A percentile compares a stretch with the other conserved stretches of the same genome.
phyloP scores from a whole-genome alignment of 2,888 invertebrate species.

The Drosophila setosimentum region DNA sequence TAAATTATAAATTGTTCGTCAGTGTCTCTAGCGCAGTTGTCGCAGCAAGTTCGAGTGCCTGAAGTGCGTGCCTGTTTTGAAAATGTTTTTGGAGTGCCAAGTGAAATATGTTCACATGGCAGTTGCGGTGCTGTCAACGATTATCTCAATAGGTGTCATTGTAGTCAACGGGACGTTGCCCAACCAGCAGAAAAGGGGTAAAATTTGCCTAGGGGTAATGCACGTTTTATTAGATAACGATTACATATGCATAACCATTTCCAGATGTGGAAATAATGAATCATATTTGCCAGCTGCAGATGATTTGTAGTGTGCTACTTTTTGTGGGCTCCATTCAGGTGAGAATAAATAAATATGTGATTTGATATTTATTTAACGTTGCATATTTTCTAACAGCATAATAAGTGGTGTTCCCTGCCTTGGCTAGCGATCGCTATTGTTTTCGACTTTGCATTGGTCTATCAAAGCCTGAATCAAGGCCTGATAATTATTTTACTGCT shows the following conservation, averaged over 20 bases:
- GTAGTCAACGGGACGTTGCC: not conserved
- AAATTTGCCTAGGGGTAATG: not conserved
- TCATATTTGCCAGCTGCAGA: constrained; percentile 57
- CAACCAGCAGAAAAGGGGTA: constrained; percentile 10
- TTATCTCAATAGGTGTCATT: constrained; percentile 31
- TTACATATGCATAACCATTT: not conserved
- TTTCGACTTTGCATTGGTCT: constrained; percentile 46
- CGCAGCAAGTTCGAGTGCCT: not conserved
- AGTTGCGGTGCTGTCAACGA: constrained; percentile 37
- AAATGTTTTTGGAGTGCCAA: constrained; percentile 13
- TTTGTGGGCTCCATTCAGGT: constrained; percentile 38
- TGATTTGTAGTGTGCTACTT: constrained; percentile 29
- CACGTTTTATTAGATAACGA: not conserved
- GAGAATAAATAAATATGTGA: not conserved
- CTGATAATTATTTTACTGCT: not conserved
- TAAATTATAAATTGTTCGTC: not conserved
- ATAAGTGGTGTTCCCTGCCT: constrained; percentile 50
- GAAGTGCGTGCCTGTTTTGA: not conserved
- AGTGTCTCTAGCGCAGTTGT: constrained; percentile 19
- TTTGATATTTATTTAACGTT: not conserved
- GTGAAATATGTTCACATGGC: constrained; percentile 13
- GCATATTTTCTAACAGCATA: constrained; percentile 19
- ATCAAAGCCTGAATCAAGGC: constrained; percentile 1
- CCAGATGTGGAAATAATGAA: constrained; percentile 29
- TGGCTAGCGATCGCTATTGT: constrained; percentile 46